Evolutionary conservation across 2,113 vertebrate species (phyloP).

Genomic region (Podilymbus podiceps): DNA sequence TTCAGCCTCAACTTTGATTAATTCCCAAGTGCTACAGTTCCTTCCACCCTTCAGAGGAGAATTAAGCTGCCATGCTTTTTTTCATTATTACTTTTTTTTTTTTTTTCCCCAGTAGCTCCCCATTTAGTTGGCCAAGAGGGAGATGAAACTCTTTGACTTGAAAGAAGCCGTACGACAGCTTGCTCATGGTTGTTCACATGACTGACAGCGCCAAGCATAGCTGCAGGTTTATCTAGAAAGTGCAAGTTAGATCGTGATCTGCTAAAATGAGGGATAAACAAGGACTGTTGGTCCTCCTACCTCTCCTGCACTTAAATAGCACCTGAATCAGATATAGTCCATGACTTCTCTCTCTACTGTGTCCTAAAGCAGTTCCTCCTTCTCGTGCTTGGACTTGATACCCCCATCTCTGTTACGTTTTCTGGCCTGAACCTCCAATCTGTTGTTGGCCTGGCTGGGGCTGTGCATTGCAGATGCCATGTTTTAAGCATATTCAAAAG

Average conservation of each 20-base stretch:
- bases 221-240: neutral
- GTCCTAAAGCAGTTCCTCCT: neutral
- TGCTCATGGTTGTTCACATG: neutral
- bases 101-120: neutral
- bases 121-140: neutral
- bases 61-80: neutral
- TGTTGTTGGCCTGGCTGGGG: neutral
- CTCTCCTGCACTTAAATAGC: neutral
- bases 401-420: neutral
- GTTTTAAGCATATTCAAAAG: neutral
- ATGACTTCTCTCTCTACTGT: neutral
- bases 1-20: neutral
- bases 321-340: neutral
- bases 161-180: neutral
- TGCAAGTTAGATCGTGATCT: neutral
- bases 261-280: neutral
- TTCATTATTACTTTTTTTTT: no score
- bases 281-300: neutral
- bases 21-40: neutral
- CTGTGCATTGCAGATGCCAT: neutral
- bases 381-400: neutral
- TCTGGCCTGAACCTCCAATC: neutral
- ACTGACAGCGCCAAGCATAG: neutral
- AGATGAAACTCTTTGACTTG: neutral
- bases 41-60: neutral